Base-by-base conservation (phyloP, 2,113 vertebrate species). In the Phrynosoma platyrhinos region DNA sequence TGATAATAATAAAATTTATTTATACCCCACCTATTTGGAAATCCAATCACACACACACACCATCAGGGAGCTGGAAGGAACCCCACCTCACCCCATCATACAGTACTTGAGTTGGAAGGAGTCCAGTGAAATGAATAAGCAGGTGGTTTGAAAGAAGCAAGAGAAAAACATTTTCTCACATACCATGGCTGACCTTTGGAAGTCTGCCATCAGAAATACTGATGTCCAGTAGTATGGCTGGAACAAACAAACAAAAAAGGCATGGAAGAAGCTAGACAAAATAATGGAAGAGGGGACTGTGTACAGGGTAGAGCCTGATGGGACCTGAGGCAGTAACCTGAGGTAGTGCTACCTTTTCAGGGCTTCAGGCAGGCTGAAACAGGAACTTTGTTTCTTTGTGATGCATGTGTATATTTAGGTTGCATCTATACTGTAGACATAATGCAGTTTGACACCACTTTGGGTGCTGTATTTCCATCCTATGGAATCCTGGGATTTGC, bases 71-170 rank as follows among this genome's bases (percentile, higher is more conserved):
- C 66, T 71, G 42, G 1, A 53, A 2, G 53, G 68, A 53, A 30
- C 32, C 12, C 20, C 4, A 2, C 40, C 75, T 23, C 18, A 52
- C 20, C 40, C 3, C n/a, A 53, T 27, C 76, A 79, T 79, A 40
- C 8, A 23, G 23, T 75, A 74, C 53, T 80, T n/a, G 36, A 42
- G n/a, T 79, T 87, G 79, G 86, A 87, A 87, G 53, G 18, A 30
- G 36, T 53, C 79, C 68, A 86, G 5, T n/a, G 36, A 82, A 82
- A 62, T 32, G 36, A 58, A 82, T 18, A 74, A 87, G 53, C 53
- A 80, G 68, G 68, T 81, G 32, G 52, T 52, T 58, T 62, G 74
- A 81, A 81, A 62, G 68, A 87, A 87, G 72, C 52, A 80, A 74
- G 68, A 81, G 86, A 77, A 62, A 47, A 64, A 62, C 32, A 82